Conservation (phyloP, 1,140 invertebrate genomes). For the Trypoxylus dichotomus region DNA sequence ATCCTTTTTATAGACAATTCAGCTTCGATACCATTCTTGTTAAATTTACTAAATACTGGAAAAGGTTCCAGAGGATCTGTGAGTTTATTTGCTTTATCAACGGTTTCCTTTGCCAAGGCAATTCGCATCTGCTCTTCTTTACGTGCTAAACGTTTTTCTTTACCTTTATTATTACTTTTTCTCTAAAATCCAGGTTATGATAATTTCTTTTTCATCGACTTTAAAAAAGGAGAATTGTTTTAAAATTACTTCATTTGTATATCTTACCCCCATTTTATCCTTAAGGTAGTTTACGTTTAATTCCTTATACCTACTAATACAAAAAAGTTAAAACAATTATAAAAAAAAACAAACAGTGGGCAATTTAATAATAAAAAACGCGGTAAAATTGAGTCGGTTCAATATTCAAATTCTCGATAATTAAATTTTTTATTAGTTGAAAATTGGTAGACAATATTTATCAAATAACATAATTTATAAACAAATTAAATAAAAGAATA, state of each 20-base stretch:
- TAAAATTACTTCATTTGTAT: background rate
- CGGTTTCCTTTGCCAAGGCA: constrained; percentile 47
- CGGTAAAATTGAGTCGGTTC: background rate
- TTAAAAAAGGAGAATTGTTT: background rate
- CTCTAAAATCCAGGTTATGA: constrained; percentile 36
- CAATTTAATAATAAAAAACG: constrained; percentile 3
- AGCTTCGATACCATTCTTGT: constrained; percentile 51
- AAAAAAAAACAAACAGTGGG: background rate
- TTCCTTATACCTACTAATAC: background rate
- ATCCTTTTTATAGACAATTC: constrained; percentile 47
- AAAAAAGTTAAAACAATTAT: background rate
- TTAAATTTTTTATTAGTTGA: background rate
- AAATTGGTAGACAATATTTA: no score
- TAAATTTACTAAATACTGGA: constrained; percentile 52
- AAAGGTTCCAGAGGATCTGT: constrained; percentile 53
- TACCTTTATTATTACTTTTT: constrained; percentile 50
- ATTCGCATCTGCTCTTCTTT: constrained; percentile 54
- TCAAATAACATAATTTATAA: no score
- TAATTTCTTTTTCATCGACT: background rate
- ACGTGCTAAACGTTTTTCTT: constrained; percentile 52
- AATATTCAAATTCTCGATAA: background rate
- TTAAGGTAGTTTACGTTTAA: background rate
- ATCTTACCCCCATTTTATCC: constrained; percentile 11
- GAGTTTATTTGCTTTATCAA: constrained; percentile 53
- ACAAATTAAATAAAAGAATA: no score